Base-by-base conservation (phyloP, 1,140 invertebrate species). In the Drosophila ananassae region DNA sequence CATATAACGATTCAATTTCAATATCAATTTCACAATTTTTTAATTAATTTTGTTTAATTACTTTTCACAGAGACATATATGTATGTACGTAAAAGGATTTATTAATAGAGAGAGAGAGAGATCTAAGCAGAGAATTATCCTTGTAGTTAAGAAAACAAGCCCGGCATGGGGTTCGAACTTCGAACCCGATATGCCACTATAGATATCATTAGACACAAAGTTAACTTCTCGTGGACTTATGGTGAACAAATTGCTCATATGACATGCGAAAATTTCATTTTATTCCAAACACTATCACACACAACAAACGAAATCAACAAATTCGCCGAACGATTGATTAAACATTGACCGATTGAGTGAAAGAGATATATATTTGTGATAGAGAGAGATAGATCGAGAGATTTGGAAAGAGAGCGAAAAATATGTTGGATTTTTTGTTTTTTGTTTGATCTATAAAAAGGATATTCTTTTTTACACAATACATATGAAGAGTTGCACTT, bases 241-340 rank as follows among this genome's bases (percentile, higher is more conserved):
- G 61, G 39, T 44, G 48, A 79, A 77, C 52, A 57, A 69, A 81
- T 82, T 79, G 82, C 66, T 82, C 66, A 57, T 63, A 66, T 75
- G 77, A 67, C 73, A 77, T 80, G 73, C 64, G 57, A 62, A 68
- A 32, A 32, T 82, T 48, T 51, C 34, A 47, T 48, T 71, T 50
- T 41, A 56, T 48, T 56, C 54, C 61, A 62, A 73, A 83, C 77
- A 84, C 78, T 72, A 63, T 77, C 83, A 82, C 83, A 89, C 83
- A 89, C 83, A 89, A 83, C 79, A 72, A 89, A 89, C 79, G 71
- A 89, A 83, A 77, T 87, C 75, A 67, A 83, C 85, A 68, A 73
- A 69, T 63, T 79, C 67, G 62, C 61, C 75, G 52, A 81, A 82
- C 69, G 47, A 77, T 75, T 83, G 72, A 57, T 64, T 80, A 64